Evolutionary conservation across 2,113 vertebrate species (phyloP).

Genomic region (Acanthisitta chloris): DNA sequence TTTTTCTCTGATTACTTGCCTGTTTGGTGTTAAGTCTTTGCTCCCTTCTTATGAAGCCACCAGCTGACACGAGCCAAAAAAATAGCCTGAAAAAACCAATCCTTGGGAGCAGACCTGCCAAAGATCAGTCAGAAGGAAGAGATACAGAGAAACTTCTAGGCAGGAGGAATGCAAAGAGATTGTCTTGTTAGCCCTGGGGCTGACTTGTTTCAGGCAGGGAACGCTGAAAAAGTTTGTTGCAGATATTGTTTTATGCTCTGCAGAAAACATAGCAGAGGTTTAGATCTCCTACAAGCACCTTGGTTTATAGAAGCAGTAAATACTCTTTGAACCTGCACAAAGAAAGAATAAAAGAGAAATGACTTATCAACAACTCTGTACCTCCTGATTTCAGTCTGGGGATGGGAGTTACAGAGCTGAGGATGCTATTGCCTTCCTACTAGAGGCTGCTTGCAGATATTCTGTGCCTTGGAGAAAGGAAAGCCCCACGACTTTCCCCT

Average conservation of each 20-base stretch:
- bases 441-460: neutral
- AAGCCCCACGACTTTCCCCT: neutral
- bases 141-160: neutral
- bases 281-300: neutral
- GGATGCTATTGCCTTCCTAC: neutral
- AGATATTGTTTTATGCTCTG: neutral
- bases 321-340: neutral
- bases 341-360: neutral
- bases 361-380: neutral
- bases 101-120: neutral
- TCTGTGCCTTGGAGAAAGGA: neutral
- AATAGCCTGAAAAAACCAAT: neutral
- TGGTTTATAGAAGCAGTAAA: neutral
- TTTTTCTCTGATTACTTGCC: neutral
- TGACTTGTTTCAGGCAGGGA: neutral
- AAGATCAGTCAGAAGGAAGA: neutral
- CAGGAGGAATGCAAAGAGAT: fast-evolving
- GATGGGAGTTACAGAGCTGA: neutral
- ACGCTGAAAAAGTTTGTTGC: neutral
- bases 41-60: neutral
- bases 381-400: neutral
- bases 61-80: neutral
- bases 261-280: neutral
- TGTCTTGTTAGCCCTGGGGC: neutral
- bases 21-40: neutral